Conservation (phyloP, 1,140 invertebrate genomes). For the Halictus rubicundus region DNA sequence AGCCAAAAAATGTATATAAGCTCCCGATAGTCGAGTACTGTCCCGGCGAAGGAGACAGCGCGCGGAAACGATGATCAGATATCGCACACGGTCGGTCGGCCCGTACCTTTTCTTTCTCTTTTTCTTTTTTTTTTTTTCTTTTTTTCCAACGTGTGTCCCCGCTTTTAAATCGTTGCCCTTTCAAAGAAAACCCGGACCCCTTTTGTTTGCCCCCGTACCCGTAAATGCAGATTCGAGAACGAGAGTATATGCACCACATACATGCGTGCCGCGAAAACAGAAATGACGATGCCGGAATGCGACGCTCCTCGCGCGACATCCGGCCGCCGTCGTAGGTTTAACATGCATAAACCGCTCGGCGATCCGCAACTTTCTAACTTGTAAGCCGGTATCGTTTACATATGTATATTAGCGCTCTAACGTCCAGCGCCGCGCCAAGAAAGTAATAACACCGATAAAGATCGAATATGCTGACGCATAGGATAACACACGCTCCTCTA, state of each 20-base stretch:
- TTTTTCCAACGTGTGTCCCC: conserved; percentile 34
- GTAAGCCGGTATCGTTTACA: background rate
- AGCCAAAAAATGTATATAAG: conserved; percentile 71
- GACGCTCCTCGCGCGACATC: background rate
- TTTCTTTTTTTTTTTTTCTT: too few species aligned
- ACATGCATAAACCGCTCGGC: background rate
- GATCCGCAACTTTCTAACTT: background rate
- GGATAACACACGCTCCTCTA: too few species aligned
- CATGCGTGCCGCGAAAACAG: background rate
- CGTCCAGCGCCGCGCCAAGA: background rate
- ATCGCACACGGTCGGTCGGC: conserved; percentile 40
- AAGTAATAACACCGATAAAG: too few species aligned
- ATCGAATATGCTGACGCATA: too few species aligned
- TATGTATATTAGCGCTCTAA: background rate
- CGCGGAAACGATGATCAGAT: conserved; percentile 63
- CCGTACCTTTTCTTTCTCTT: too few species aligned
- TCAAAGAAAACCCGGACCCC: background rate
- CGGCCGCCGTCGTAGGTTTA: too few species aligned
- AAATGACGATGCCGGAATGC: conserved; percentile 9
- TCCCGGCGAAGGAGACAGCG: conserved; percentile 56
- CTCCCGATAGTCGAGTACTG: conserved; percentile 60
- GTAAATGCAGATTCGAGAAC: conserved; percentile 12
- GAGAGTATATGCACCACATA: too few species aligned
- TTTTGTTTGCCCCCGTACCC: conserved; percentile 10
- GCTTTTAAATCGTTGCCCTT: conserved; percentile 51